phyloP scores from a whole-genome alignment of 2,888 invertebrate genomes.

The Lepeophtheirus nordmannii region DNA sequence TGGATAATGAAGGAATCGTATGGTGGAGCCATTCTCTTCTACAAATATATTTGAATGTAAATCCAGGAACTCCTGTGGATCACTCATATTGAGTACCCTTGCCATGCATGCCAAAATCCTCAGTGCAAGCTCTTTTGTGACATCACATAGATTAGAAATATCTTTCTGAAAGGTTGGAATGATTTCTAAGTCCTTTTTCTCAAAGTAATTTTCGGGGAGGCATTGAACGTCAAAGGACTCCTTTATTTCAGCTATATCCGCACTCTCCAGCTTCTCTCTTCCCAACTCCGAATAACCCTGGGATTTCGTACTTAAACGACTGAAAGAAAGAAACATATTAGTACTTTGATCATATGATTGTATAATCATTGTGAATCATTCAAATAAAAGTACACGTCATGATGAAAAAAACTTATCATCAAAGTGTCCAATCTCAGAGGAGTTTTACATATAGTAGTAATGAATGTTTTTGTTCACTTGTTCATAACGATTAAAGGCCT shows the following conservation, averaged over 20 bases:
- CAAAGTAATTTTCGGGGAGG: not conserved
- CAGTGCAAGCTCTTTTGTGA: not conserved
- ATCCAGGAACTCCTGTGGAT: not conserved
- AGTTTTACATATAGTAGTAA: too few species aligned
- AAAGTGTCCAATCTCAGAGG: too few species aligned
- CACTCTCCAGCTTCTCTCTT: not conserved
- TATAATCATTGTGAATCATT: too few species aligned
- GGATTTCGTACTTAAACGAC: not conserved
- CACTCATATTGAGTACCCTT: not conserved
- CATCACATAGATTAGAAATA: not conserved
- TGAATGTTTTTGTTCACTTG: too few species aligned
- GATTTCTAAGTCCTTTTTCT: not conserved
- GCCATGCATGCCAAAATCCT: slow-evolving; percentile 14
- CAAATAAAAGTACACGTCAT: too few species aligned
- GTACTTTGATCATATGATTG: not conserved
- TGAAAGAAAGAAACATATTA: not conserved
- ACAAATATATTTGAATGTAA: slow-evolving; percentile 13
- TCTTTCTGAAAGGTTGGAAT: not conserved
- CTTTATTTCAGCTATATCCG: slow-evolving; percentile 5
- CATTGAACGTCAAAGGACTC: slow-evolving; percentile 10
- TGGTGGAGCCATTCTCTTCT: not conserved
- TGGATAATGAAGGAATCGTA: slow-evolving; percentile 19
- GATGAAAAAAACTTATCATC: too few species aligned
- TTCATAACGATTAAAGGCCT: too few species aligned
- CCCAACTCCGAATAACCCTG: slow-evolving; percentile 17